These are phyloP conservation scores for Oceanites oceanicus DNA, from an alignment of 2,113 vertebrate genomes.

Conservation along the genomic window DNA sequence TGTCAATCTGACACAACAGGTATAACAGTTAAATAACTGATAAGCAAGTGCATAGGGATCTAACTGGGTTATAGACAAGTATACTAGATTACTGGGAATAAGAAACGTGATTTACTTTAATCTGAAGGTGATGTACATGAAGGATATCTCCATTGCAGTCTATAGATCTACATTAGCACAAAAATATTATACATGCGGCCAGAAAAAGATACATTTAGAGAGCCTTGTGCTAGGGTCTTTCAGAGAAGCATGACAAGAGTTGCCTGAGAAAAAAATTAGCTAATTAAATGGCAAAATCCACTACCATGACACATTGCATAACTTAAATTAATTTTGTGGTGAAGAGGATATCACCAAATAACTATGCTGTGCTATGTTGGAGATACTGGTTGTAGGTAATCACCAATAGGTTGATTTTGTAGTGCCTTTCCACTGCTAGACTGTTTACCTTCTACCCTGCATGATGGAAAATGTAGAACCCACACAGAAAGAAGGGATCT, in stretches of 20 bases:
- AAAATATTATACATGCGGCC: neutral
- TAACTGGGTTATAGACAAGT: neutral
- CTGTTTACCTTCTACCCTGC: neutral
- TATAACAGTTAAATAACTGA: neutral
- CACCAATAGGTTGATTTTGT: neutral
- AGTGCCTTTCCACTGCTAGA: neutral
- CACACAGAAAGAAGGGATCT: neutral
- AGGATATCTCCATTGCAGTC: neutral
- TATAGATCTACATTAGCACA: neutral
- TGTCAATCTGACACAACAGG: neutral
- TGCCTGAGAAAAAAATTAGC: neutral
- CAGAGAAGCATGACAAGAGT: neutral
- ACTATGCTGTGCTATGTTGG: neutral
- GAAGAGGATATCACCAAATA: neutral
- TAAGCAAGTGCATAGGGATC: neutral
- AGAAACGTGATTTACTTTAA: neutral
- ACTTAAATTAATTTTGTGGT: neutral
- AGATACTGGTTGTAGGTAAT: neutral
- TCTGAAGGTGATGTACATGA: neutral
- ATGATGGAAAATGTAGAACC: neutral
- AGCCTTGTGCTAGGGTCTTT: neutral
- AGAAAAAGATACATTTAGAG: neutral
- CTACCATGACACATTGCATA: neutral
- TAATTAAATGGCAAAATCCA: neutral
- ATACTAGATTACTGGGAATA: neutral